A percentile compares a stretch with the other conserved stretches of the same genome.
Evolutionary conservation across 1,140 invertebrate species (phyloP).

Genomic region (Drosophila tristis): DNA sequence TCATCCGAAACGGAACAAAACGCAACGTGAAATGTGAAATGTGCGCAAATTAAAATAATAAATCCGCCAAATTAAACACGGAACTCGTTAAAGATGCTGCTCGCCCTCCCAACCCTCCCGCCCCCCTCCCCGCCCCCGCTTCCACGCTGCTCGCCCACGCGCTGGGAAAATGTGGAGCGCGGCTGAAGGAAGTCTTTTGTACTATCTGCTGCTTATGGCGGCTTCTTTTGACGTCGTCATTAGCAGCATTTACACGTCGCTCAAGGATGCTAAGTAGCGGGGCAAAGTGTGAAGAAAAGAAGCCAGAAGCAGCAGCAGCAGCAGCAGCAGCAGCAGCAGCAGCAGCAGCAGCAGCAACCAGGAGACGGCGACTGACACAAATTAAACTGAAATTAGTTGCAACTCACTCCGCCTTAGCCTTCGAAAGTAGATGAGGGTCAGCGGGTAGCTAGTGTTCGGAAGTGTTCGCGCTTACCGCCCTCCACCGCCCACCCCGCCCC

Average conservation of each 20-base stretch:
- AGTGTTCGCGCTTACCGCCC: too few species aligned
- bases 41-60: slow-evolving; percentile 82
- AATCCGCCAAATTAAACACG: slow-evolving; percentile 75
- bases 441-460: too few species aligned
- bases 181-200: slow-evolving; percentile 46
- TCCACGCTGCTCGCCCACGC: too few species aligned
- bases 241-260: slow-evolving; percentile 80
- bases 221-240: slow-evolving; percentile 72
- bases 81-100: slow-evolving; percentile 65
- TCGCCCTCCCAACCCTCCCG: too few species aligned
- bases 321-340: neutral
- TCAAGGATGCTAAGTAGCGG: slow-evolving; percentile 75
- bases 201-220: slow-evolving; percentile 39
- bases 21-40: slow-evolving; percentile 56
- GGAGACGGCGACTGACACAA: slow-evolving; percentile 69
- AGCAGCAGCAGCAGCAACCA: slow-evolving; percentile 12
- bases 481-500: too few species aligned
- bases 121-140: too few species aligned
- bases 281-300: slow-evolving; percentile 67
- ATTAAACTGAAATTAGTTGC: slow-evolving; percentile 82
- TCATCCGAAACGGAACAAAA: slow-evolving; percentile 26
- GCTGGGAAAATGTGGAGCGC: too few species aligned
- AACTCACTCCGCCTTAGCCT: slow-evolving; percentile 55
- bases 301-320: neutral
- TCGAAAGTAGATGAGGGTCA: neutral